phyloP scores from a whole-genome alignment of 2,113 vertebrate genomes.

The Etia nguti region DNA sequence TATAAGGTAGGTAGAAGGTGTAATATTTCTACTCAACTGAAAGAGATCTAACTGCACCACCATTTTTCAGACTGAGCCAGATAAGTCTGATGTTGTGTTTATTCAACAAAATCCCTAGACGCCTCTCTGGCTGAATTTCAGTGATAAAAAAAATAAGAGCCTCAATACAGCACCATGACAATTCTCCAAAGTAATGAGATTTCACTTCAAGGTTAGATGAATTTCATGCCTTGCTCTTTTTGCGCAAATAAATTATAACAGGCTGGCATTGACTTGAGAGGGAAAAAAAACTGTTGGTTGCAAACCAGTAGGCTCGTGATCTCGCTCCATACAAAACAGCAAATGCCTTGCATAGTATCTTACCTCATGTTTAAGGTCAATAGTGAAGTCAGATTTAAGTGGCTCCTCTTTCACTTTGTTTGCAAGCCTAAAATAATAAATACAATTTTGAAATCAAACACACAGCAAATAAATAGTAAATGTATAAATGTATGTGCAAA shows the following conservation, averaged over 20 bases:
- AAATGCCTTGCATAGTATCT: slow-evolving; percentile 22
- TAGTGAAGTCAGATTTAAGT: slow-evolving; percentile 93
- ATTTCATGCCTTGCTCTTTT: slow-evolving; percentile 37
- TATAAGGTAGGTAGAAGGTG: not conserved
- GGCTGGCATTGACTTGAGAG: not conserved
- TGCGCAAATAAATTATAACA: slow-evolving; percentile 24
- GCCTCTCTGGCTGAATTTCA: slow-evolving; percentile 27
- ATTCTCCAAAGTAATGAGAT: slow-evolving; percentile 57
- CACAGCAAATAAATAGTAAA: not conserved
- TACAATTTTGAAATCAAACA: not conserved
- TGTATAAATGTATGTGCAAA: not conserved
- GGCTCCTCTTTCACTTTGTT: slow-evolving; percentile 84
- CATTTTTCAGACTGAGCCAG: not conserved
- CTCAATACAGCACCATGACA: slow-evolving; percentile 27
- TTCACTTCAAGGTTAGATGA: slow-evolving; percentile 54
- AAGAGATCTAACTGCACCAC: not conserved
- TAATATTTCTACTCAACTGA: not conserved
- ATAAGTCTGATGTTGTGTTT: slow-evolving; percentile 32
- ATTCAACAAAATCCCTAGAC: slow-evolving; percentile 23
- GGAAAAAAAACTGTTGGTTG: not conserved
- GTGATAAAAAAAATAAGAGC: slow-evolving; percentile 39
- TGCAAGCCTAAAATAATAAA: slow-evolving; percentile 76
- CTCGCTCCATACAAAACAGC: not conserved
- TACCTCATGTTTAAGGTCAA: slow-evolving; percentile 98
- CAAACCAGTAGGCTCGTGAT: not conserved